phyloP scores from a whole-genome alignment of 2,888 invertebrate species.

The Malthinus flaveolus region DNA sequence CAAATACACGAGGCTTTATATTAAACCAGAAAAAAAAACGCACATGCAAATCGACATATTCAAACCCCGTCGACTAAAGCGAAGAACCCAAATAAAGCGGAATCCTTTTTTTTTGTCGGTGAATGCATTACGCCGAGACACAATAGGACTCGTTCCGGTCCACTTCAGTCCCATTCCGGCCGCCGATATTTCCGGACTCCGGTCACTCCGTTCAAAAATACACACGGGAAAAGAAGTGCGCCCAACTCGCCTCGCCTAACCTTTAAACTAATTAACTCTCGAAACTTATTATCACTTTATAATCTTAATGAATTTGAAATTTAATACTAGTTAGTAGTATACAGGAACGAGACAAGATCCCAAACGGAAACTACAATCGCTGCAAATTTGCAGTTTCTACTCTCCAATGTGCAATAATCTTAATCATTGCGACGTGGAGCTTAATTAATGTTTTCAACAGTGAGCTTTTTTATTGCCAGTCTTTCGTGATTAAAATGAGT shows the following conservation, averaged over 20 bases:
- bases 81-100: slow-evolving; percentile 31
- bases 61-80: slow-evolving; percentile 38
- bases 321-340: too few relatives aligned
- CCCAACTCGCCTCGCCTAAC: not conserved
- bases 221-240: not conserved
- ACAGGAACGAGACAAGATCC: not conserved
- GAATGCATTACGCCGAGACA: slow-evolving; percentile 25
- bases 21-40: slow-evolving; percentile 25
- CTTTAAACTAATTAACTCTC: not conserved
- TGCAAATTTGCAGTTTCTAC: slow-evolving; percentile 27
- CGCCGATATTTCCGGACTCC: slow-evolving; percentile 31
- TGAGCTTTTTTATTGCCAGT: not conserved
- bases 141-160: slow-evolving; percentile 24
- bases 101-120: slow-evolving; percentile 32
- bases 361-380: slow-evolving; percentile 24
- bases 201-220: slow-evolving; percentile 21
- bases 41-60: slow-evolving; percentile 40
- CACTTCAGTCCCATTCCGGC: slow-evolving; percentile 28
- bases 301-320: not conserved
- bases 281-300: not conserved
- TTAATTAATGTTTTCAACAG: slow-evolving; percentile 14
- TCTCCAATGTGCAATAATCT: slow-evolving; percentile 23
- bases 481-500: too few relatives aligned
- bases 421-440: slow-evolving; percentile 21
- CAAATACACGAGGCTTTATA: slow-evolving; percentile 27